Percentiles rank a stretch among this genome's conserved stretches.
Evolutionary conservation across 2,888 invertebrate genomes (phyloP).

Genomic region (Phlogophora meticulosa): DNA sequence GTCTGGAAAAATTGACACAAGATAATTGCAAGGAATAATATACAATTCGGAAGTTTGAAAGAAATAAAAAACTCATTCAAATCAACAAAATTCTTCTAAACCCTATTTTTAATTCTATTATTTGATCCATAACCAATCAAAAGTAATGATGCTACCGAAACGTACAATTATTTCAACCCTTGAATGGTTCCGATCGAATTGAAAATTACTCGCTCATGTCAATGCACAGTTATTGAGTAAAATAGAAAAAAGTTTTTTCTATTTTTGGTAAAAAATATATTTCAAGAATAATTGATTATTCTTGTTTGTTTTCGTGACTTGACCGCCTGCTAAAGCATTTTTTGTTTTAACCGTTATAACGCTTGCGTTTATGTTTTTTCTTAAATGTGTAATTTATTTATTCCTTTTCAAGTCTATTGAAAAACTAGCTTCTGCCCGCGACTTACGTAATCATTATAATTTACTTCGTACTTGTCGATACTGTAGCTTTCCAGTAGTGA

Average conservation of each 20-base stretch:
- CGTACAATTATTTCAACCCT: constrained; percentile 66
- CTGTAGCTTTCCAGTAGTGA: too few relatives aligned
- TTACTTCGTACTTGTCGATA: too few relatives aligned
- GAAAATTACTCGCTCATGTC: constrained; percentile 62
- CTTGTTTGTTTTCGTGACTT: constrained; percentile 56
- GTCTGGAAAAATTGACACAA: too few relatives aligned
- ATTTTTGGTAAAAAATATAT: constrained; percentile 9
- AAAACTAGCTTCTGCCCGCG: too few relatives aligned
- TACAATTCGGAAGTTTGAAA: too few relatives aligned
- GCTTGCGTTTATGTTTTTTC: background rate
- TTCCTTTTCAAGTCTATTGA: too few relatives aligned
- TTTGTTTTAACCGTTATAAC: constrained; percentile 37
- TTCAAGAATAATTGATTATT: constrained; percentile 45
- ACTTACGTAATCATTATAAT: too few relatives aligned
- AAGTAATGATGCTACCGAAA: constrained; percentile 56
- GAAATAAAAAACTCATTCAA: constrained; percentile 7
- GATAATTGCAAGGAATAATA: too few relatives aligned
- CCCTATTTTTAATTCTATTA: constrained; percentile 37
- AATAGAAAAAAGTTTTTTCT: constrained; percentile 19
- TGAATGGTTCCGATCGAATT: constrained; percentile 61
- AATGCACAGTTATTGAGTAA: constrained; percentile 48
- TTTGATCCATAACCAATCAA: constrained; percentile 62
- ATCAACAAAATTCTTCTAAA: constrained; percentile 23
- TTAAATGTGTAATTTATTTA: too few relatives aligned
- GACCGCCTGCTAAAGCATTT: constrained; percentile 35